Conservation (phyloP, 2,113 vertebrate genomes). For the Rattus norvegicus region GRCr8 NC_086020.1:127689001-127689500, state of each 20-base stretch:
- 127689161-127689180: neutral
- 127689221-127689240: neutral
- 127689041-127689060: neutral
- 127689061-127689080: neutral
- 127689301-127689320: neutral
- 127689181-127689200: neutral
- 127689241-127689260: neutral
- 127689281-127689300: neutral
- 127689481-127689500: neutral
- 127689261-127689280: neutral
- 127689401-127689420: neutral
- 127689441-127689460: neutral
- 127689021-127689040: neutral
- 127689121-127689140: neutral
- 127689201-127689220: neutral
- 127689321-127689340: conserved; percentile 11
- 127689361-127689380: no score
- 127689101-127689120: neutral
- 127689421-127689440: fast-evolving
- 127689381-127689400: neutral
- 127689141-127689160: conserved; percentile 18
- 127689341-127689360: no score
- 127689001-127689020: neutral
- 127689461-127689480: no score
- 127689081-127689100: neutral